These are phyloP conservation scores for Gasterosteus aculeatus DNA, from an alignment of 2,113 vertebrate genomes.

Conservation along the genomic window DNA sequence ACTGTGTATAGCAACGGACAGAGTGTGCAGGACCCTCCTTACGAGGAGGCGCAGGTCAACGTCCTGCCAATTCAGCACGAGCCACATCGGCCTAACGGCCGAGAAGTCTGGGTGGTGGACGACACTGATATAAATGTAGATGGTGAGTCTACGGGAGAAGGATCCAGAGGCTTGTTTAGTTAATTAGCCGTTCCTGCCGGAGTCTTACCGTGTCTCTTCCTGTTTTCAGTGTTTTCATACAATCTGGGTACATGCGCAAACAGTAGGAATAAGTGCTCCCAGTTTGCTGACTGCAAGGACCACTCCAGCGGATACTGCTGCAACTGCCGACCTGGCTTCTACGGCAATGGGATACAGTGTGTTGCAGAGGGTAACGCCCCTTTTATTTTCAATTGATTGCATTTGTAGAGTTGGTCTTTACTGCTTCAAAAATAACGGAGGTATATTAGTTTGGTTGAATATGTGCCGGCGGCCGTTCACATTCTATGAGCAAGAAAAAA, in stretches of 20 bases:
- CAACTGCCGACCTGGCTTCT: conserved; percentile 89
- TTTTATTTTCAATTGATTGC: background rate
- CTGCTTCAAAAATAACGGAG: background rate
- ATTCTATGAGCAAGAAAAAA: background rate
- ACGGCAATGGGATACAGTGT: conserved; percentile 92
- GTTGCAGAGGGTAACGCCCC: conserved; percentile 87
- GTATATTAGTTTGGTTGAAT: background rate
- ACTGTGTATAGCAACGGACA: conserved; percentile 35
- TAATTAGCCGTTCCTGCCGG: background rate
- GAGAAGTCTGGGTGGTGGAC: conserved; percentile 84
- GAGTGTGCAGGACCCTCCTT: conserved; percentile 50
- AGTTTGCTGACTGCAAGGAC: conserved; percentile 89
- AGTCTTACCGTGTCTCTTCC: background rate
- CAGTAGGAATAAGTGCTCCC: conserved; percentile 89
- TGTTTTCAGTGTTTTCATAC: conserved; percentile 90
- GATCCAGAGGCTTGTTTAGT: background rate
- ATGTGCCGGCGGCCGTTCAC: background rate
- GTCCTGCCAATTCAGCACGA: conserved; percentile 79
- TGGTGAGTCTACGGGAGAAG: conserved; percentile 72
- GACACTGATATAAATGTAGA: conserved; percentile 85
- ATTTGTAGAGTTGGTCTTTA: background rate
- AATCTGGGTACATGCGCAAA: conserved; percentile 87
- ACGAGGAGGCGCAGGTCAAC: conserved; percentile 47
- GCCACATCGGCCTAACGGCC: conserved; percentile 72
- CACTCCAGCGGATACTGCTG: conserved; percentile 91